These are phyloP conservation scores for Melinaea marsaeus DNA, from an alignment of 2,888 invertebrate genomes.

Conservation along the genomic window DNA sequence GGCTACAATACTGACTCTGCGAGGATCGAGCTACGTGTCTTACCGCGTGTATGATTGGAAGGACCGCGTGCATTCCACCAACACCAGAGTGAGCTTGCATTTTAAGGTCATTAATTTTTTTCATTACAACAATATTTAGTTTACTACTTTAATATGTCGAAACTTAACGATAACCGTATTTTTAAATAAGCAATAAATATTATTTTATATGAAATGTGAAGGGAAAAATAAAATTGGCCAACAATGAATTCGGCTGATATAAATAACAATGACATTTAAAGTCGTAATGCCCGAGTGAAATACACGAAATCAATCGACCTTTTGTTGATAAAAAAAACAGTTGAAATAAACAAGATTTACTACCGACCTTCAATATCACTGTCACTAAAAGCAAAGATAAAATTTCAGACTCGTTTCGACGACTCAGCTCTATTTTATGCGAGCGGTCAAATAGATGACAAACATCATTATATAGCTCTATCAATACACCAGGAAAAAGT, in stretches of 20 bases:
- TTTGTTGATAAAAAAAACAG: slow-evolving; percentile 17
- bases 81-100: slow-evolving; percentile 90
- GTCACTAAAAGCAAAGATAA: slow-evolving; percentile 26
- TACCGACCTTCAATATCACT: slow-evolving; percentile 24
- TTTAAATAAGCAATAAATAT: slow-evolving; percentile 1
- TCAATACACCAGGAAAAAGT: slow-evolving; percentile 90
- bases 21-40: slow-evolving; percentile 94
- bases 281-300: background rate
- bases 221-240: too few species aligned
- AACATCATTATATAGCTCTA: slow-evolving; percentile 93
- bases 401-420: slow-evolving; percentile 88
- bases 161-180: too few species aligned
- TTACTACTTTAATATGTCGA: too few species aligned
- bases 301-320: slow-evolving; percentile 3
- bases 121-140: background rate
- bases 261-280: slow-evolving; percentile 1
- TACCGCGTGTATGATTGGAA: slow-evolving; percentile 96
- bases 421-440: slow-evolving; percentile 96
- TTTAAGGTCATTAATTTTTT: slow-evolving; percentile 81
- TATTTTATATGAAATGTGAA: too few species aligned
- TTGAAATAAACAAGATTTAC: slow-evolving; percentile 19
- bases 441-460: slow-evolving; percentile 91
- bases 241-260: too few species aligned
- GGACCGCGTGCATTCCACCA: slow-evolving; percentile 91
- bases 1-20: slow-evolving; percentile 89